Evolutionary conservation across 2,113 vertebrate species (phyloP).

Genomic region (Rhinogobius similis): DNA sequence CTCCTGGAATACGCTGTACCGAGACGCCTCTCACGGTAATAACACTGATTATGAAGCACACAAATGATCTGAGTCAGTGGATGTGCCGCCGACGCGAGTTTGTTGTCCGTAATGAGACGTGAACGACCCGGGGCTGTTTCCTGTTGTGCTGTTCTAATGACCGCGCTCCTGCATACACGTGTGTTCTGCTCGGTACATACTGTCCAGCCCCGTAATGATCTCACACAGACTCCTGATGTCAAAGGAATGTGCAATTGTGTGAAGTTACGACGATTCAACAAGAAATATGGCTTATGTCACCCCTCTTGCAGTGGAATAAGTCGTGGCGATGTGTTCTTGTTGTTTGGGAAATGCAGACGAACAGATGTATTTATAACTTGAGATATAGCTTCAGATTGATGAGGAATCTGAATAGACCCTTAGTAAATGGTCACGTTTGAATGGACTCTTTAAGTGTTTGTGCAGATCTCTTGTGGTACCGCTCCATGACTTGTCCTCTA

Average conservation of each 20-base stretch:
- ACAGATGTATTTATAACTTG: too few species aligned
- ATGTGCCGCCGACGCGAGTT: too few species aligned
- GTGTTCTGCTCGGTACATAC: background rate
- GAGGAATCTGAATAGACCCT: too few species aligned
- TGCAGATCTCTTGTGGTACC: too few species aligned
- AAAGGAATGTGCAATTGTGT: background rate
- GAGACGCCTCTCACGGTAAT: constrained; percentile 70
- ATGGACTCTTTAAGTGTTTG: too few species aligned
- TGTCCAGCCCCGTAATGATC: constrained; percentile 2
- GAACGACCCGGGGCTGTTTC: constrained; percentile 31
- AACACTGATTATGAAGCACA: constrained; percentile 60
- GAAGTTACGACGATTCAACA: background rate
- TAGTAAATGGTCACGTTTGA: too few species aligned
- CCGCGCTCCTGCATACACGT: background rate
- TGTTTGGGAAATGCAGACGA: background rate
- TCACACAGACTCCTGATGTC: background rate
- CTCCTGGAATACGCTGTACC: constrained; percentile 45
- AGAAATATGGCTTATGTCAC: background rate
- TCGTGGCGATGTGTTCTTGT: too few species aligned
- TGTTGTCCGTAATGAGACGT: constrained; percentile 45
- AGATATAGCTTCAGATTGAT: too few species aligned
- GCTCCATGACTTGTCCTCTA: too few species aligned
- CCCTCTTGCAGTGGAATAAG: too few species aligned
- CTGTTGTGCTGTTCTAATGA: constrained; percentile 19
- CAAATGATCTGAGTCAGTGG: constrained; percentile 53